A percentile compares a stretch with the other conserved stretches of the same genome.
These are phyloP conservation scores for Eupithecia subfuscata DNA, from an alignment of 2,888 invertebrate genomes.

Conservation along the genomic window DNA sequence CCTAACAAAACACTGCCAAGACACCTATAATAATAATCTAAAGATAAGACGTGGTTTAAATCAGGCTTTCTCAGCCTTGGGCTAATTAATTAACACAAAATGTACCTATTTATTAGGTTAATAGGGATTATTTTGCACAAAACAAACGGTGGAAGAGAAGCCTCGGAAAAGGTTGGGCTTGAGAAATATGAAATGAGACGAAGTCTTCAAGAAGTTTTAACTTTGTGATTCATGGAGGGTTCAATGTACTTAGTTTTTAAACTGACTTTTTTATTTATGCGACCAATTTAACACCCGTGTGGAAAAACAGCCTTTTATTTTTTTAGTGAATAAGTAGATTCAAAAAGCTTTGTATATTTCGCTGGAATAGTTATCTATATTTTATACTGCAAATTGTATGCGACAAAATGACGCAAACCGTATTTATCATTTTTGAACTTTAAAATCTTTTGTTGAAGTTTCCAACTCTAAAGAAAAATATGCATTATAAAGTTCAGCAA, in stretches of 20 bases:
- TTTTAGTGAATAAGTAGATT: background rate
- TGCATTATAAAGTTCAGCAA: constrained; percentile 38
- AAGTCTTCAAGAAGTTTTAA: background rate
- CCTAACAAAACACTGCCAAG: constrained; percentile 15
- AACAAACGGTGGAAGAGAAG: constrained; percentile 7
- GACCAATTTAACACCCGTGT: background rate
- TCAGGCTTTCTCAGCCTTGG: background rate
- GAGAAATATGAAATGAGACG: constrained; percentile 2
- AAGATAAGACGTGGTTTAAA: constrained; percentile 9
- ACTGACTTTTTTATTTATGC: background rate
- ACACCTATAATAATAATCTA: constrained; percentile 10
- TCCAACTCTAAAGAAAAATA: constrained; percentile 32
- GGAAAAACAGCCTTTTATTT: too few species aligned
- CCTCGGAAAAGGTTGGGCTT: background rate
- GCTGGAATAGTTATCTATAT: background rate
- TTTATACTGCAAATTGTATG: background rate
- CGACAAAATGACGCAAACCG: constrained; percentile 21
- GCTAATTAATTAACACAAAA: constrained; percentile 7
- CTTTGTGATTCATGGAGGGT: background rate
- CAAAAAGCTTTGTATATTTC: background rate
- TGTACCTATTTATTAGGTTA: constrained; percentile 6
- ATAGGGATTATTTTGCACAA: constrained; percentile 35
- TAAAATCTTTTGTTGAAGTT: constrained; percentile 19
- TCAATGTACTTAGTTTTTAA: background rate
- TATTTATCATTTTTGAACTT: constrained; percentile 12